Conservation (phyloP, 1,140 invertebrate species). For the Metaphire vulgaris region DNA sequence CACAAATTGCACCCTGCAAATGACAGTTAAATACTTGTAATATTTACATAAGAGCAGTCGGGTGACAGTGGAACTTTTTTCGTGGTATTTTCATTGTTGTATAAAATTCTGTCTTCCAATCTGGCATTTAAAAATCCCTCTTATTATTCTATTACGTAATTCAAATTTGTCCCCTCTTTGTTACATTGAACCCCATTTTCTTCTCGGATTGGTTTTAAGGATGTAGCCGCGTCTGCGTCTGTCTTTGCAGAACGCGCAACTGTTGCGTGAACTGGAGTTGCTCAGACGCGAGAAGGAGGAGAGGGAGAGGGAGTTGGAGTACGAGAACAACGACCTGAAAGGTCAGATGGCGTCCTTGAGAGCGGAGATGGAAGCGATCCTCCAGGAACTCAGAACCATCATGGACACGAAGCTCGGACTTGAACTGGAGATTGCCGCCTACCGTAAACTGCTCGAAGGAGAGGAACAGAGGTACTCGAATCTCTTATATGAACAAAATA, state of each 20-base stretch:
- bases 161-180: too few species aligned
- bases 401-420: slow-evolving; percentile 24
- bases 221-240: too few species aligned
- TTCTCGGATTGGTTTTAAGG: too few species aligned
- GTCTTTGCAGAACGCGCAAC: slow-evolving; percentile 2
- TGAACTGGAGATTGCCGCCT: slow-evolving; percentile 25
- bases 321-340: slow-evolving; percentile 12
- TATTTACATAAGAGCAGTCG: too few species aligned
- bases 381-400: slow-evolving; percentile 1
- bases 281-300: slow-evolving; percentile 21
- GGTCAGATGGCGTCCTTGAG: background rate
- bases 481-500: background rate
- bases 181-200: too few species aligned
- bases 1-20: too few species aligned
- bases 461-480: slow-evolving; percentile 19
- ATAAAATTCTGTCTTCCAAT: too few species aligned
- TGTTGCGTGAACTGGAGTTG: slow-evolving; percentile 14
- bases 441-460: slow-evolving; percentile 26
- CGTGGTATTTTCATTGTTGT: too few species aligned
- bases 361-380: slow-evolving; percentile 13
- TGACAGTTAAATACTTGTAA: too few species aligned
- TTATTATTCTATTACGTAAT: too few species aligned
- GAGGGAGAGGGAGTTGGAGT: slow-evolving; percentile 19
- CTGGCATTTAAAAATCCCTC: too few species aligned
- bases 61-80: too few species aligned